Base-by-base conservation (phyloP, 1,140 invertebrate species). In the Drosophila bocki region DNA sequence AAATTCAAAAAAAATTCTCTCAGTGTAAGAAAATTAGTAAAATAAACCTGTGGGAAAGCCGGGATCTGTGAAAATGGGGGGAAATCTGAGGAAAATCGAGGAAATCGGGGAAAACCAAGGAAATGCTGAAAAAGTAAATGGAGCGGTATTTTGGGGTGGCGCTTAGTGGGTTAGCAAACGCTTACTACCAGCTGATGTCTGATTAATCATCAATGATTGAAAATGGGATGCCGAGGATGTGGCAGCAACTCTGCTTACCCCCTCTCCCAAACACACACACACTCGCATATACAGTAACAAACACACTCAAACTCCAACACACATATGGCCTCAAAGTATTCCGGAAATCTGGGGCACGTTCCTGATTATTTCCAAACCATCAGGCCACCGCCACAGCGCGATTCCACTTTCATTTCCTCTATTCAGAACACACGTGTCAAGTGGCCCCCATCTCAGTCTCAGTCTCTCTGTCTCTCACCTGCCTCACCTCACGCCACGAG, bases 201-300 rank as follows among this genome's bases (percentile, higher is more conserved):
- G 79, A 82, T 85, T 86, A 82, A 86, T 87, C 80, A 87, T 86
- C 80, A 86, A 87, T 86, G 82, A 86, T 86, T 87, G 79, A 60
- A 87, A 87, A 76, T 78, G 70, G 41, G 53, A 70, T 41, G 41
- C 67, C 33, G 26, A 39, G 68, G 65, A 70, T 69, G 26, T 57
- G 51, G 19, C 67, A 32, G 35, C 13, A 39, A 7, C 35, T n/a
- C 53, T 3, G 7, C 33, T n/a, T 29, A 6, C 26, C 26, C 11
- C n/a, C 29, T 7, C 15, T 12, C 7, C n/a, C 50, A 53, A n/a
- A 51, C 35, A 12, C 29, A 35, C 17, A 37, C 22, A 19, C 4
- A 29, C 12, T 29, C 26, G 26, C 26, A 29, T n/a, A 4, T 7
- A 41, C 15, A 13, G 19, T 7, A 8, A 22, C 12, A 45, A 8